Base-by-base conservation (phyloP, 1,140 invertebrate species). In the Nasonia vitripennis region DNA sequence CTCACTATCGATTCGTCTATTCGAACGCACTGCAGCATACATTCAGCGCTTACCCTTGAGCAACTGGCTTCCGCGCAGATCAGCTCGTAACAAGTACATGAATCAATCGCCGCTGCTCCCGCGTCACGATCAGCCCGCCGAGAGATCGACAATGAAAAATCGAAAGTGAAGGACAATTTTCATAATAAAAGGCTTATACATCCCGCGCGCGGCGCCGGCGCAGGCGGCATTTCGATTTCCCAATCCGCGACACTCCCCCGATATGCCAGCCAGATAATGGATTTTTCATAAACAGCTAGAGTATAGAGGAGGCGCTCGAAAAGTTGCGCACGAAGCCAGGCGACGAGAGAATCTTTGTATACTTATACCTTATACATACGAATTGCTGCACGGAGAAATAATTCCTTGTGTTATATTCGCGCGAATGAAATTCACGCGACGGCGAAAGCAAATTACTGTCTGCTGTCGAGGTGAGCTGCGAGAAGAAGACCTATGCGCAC, bases 211-310 rank as follows among this genome's bases (percentile, higher is more conserved):
- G 34, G 34, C 34, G 34, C 2, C 2, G 10, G 20, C 67, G 17
- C n/a, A n/a, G 0, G 20, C 6, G n/a, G 6, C 48, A 14, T 51
- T 51, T 51, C 48, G 14, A 31, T 70, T 70, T 70, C 68, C n/a
- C 68, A 70, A 70, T 70, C n/a, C 9, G 68, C 68, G 68, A 70
- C 68, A 70, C 68, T 70, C 68, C 68, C 48, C 12, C 68, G 68
- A 70, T 45, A 45, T 31, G 68, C n/a, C n/a, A n/a, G n/a, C 20
- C 20, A 17, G 48, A 51, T 51, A 51, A 51, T 51, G 48, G 48
- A 51, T 51, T 51, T 51, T 51, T 51, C 48, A 73, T 37, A 37
- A 37, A 37, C 34, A 37, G 27, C 27, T 9, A 41, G 4, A 0
- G 7, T 41, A 41, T 7, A 41, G 37, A 41, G 37, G 7, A 41